Conservation (phyloP, 2,797 vertebrate genomes). For the Clamator glandarius region DNA sequence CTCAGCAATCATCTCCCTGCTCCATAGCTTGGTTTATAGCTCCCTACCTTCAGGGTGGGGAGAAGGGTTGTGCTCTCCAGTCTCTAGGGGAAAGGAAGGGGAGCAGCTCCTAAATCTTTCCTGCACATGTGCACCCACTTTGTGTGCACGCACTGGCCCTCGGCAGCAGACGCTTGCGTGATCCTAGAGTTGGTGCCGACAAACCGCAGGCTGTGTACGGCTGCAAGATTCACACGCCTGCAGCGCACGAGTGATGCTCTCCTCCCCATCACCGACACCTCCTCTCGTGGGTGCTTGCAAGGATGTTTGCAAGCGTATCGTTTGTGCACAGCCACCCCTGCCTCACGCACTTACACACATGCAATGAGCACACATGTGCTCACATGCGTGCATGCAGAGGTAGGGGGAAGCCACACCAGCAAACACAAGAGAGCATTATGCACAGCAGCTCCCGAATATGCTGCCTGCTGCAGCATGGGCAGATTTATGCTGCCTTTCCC, state of each 20-base stretch:
- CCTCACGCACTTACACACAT: background rate
- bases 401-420: background rate
- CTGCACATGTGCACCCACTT: background rate
- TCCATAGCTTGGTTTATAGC: background rate
- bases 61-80: background rate
- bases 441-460: conserved; percentile 5
- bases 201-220: background rate
- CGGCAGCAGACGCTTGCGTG: background rate
- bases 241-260: background rate
- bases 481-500: conserved; percentile 54
- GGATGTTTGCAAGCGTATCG: background rate
- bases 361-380: background rate
- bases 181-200: background rate
- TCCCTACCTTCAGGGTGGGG: background rate
- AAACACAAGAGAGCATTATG: background rate
- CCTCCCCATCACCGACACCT: background rate
- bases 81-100: background rate
- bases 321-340: background rate
- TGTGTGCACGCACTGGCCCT: background rate
- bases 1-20: background rate
- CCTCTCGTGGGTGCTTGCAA: background rate
- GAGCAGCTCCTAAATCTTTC: background rate
- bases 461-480: conserved; percentile 51
- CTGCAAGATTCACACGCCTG: background rate
- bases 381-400: background rate